Evolutionary conservation across 2,113 vertebrate species (phyloP).

Genomic region (Menidia beryllina): DNA sequence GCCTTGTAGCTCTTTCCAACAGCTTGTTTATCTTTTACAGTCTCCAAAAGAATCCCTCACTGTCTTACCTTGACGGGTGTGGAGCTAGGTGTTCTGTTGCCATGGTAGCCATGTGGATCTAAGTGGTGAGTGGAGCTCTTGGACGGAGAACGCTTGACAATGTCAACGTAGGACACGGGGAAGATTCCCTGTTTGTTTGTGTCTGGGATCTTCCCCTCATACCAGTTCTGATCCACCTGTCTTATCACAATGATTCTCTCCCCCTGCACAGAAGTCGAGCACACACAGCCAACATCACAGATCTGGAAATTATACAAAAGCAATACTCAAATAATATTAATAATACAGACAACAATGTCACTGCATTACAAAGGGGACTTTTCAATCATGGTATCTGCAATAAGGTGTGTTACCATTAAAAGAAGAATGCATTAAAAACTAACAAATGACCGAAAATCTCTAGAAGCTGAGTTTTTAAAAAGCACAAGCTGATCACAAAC

Average conservation of each 20-base stretch:
- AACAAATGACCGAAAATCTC: no score
- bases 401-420: no score
- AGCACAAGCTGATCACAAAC: no score
- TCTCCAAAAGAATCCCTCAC: background rate
- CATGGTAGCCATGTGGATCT: constrained; percentile 86
- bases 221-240: constrained; percentile 98
- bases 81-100: constrained; percentile 86
- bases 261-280: constrained; percentile 82
- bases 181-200: constrained; percentile 97
- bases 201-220: constrained; percentile 94
- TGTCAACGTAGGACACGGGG: constrained; percentile 95
- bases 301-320: no score
- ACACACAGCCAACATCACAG: no score
- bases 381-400: no score
- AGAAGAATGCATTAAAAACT: no score
- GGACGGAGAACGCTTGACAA: constrained; percentile 87
- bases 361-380: no score
- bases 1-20: background rate
- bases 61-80: constrained; percentile 88
- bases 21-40: no score
- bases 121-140: constrained; percentile 86
- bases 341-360: no score
- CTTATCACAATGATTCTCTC: constrained; percentile 92
- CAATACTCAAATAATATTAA: no score
- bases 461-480: no score